Conservation (phyloP, 2,888 invertebrate genomes). For the Habrosyne pyritoides region DNA sequence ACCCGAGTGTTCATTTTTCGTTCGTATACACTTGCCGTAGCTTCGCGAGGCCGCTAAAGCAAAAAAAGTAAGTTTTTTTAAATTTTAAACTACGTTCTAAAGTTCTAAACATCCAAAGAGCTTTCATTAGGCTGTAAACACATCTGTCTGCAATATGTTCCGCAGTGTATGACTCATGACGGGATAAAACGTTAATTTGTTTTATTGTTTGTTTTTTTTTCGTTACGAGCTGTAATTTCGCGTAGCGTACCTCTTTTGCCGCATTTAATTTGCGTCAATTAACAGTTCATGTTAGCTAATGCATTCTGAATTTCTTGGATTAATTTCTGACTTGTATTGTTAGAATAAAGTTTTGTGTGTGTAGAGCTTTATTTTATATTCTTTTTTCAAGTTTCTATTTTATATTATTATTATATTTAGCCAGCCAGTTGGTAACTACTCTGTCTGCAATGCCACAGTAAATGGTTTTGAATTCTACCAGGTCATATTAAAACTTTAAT, state of each 20-base stretch:
- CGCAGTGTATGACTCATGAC: conserved; percentile 20
- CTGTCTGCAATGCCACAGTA: too few species aligned
- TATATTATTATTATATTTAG: too few species aligned
- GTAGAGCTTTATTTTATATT: not conserved
- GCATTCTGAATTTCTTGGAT: conserved; percentile 12
- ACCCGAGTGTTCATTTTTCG: conserved; percentile 1
- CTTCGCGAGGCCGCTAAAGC: conserved; percentile 21
- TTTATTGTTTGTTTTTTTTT: conserved; percentile 45
- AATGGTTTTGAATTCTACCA: too few species aligned
- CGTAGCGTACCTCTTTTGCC: conserved; percentile 24
- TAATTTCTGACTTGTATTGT: conserved; percentile 14
- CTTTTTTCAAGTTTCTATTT: too few species aligned
- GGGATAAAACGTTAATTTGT: conserved; percentile 17
- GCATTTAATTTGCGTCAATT: conserved; percentile 46
- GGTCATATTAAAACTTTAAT: too few species aligned
- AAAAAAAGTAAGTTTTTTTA: conserved; percentile 33
- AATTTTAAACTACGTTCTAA: not conserved
- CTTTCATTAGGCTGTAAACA: conserved; percentile 7
- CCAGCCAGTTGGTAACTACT: too few species aligned
- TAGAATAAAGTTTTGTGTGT: not conserved
- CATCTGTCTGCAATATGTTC: conserved; percentile 30
- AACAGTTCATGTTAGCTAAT: conserved; percentile 23
- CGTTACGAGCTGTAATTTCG: conserved; percentile 32
- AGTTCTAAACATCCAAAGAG: not conserved
- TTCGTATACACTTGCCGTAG: conserved; percentile 29